Base-by-base conservation (phyloP, 2,113 vertebrate species). In the Entelurus aequoreus region DNA sequence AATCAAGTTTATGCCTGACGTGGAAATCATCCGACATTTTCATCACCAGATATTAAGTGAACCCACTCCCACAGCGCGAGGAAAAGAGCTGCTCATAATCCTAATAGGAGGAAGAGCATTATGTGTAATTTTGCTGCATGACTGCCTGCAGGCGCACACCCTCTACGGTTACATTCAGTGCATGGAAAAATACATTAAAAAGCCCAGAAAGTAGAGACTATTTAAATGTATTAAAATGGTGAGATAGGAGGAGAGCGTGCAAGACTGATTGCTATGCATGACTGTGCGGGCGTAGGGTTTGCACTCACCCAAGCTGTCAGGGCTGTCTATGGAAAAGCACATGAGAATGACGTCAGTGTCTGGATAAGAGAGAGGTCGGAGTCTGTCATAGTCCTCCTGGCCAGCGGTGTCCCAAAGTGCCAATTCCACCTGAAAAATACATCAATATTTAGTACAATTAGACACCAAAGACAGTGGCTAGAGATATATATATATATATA, bases 261-360 rank as follows among this genome's bases (percentile, higher is more conserved):
- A 8, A 57, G 19, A 50, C 48, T 40, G 21, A 48, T 37, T 61
- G 13, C 47, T 44, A 35, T 57, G 50, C 21, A 36, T 36, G 28
- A 36, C 52, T 4, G 10, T 28, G 10, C n/a, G 19, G 16, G 10
- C n/a, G 42, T 38, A 16, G 48, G 36, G 9, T 28, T 21, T 53
- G 28, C 28, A 58, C 91, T 87, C 85, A 98, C 96, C 97, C 40
- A 99, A 91, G 85, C 95, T 99, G 89, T 92, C 91, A 14, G 91
- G 91, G 71, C 89, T 91, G 86, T 92, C 91, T 73, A 92, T 89
- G 57, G 91, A 92, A 80, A 92, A 92, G 75, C 91, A 92, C 90
- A 92, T 90, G 74, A 92, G 89, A 66, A 92, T 91, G 76, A 92
- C 91, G 19, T 92, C 90, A 60, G 91, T 92, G 84, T 92, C 91